Percentiles rank a stretch among this genome's conserved stretches.
Conservation (phyloP, 2,888 invertebrate genomes). For the Frankliniella intonsa region DNA sequence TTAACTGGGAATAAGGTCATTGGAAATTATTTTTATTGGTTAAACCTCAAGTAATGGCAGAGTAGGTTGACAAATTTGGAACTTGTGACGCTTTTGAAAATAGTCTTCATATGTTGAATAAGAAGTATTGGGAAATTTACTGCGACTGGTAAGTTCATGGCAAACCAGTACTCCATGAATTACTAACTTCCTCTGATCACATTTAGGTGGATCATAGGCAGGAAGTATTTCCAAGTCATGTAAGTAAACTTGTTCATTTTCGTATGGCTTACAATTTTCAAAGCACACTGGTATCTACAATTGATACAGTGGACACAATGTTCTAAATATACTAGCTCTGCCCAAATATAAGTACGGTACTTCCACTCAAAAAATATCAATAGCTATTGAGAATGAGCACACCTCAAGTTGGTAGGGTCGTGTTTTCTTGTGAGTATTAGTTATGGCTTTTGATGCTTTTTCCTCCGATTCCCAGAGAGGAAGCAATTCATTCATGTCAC, state of each 20-base stretch:
- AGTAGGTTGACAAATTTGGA: constrained; percentile 56
- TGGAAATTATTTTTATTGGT: constrained; percentile 55
- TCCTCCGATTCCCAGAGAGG: constrained; percentile 55
- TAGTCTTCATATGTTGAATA: constrained; percentile 67
- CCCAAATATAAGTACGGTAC: neutral
- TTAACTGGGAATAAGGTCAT: constrained; percentile 57
- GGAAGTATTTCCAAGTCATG: constrained; percentile 18
- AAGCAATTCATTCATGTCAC: constrained; percentile 56
- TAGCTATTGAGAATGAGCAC: neutral
- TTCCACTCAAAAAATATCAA: no score
- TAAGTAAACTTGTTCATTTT: neutral
- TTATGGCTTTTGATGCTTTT: constrained; percentile 46
- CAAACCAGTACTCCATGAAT: constrained; percentile 48
- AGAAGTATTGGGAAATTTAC: constrained; percentile 60
- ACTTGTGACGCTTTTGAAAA: constrained; percentile 66
- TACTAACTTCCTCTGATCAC: neutral
- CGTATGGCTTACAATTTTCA: neutral
- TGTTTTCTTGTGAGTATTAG: constrained; percentile 58
- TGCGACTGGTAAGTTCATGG: constrained; percentile 59
- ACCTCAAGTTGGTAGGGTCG: constrained; percentile 47
- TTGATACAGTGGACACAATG: constrained; percentile 42
- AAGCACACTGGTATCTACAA: constrained; percentile 2
- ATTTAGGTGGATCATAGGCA: neutral
- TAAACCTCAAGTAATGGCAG: constrained; percentile 82
- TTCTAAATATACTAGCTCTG: constrained; percentile 44